phyloP scores from a whole-genome alignment of 2,888 invertebrate species.

The Meliscaeva auricollis region DNA sequence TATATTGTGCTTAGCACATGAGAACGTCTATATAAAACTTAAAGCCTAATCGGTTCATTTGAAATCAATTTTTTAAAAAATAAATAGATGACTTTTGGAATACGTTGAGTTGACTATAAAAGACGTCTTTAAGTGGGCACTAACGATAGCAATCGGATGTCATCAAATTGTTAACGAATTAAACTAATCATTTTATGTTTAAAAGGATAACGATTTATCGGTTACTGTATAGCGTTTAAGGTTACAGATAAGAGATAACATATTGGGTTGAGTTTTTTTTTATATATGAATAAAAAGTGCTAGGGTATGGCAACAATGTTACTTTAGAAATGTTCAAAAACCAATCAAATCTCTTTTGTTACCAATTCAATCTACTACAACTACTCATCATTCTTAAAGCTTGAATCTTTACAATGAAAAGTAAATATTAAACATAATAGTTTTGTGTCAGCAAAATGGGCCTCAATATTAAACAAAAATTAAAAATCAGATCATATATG shows the following conservation, averaged over 20 bases:
- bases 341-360: no score
- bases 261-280: not conserved
- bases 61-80: slow-evolving; percentile 15
- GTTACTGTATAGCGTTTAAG: slow-evolving; percentile 25
- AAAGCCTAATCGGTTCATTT: slow-evolving; percentile 21
- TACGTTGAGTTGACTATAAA: slow-evolving; percentile 6
- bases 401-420: no score
- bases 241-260: slow-evolving; percentile 10
- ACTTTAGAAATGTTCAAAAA: no score
- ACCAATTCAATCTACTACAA: no score
- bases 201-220: slow-evolving; percentile 6
- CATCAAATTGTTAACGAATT: slow-evolving; percentile 20
- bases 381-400: no score
- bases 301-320: not conserved
- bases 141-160: slow-evolving; percentile 33
- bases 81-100: not conserved
- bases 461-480: no score
- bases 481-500: no score
- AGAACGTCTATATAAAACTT: slow-evolving; percentile 2
- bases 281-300: not conserved
- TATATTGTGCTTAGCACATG: not conserved
- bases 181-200: not conserved
- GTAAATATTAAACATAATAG: no score
- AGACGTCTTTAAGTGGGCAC: slow-evolving; percentile 31
- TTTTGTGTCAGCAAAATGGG: no score